Conservation (phyloP, 1,140 invertebrate genomes). For the Drosophila sechellia region DNA sequence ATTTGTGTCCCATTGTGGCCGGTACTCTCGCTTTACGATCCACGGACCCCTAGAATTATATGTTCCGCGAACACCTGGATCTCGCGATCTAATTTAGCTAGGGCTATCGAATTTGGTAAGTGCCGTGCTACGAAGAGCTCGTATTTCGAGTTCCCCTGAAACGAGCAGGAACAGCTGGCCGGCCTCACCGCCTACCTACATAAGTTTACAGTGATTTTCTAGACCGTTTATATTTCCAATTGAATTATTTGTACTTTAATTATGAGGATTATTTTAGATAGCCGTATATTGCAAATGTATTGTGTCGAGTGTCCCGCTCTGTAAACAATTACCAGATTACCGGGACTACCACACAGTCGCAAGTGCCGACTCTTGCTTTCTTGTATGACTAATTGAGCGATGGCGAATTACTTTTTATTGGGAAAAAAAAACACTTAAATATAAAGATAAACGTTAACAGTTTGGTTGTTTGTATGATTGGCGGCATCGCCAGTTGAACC, state of each 20-base stretch:
- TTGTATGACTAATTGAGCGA: slow-evolving; percentile 35
- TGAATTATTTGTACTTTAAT: neutral
- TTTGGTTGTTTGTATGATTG: slow-evolving; percentile 21
- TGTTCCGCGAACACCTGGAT: slow-evolving; percentile 1
- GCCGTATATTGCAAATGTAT: slow-evolving; percentile 2
- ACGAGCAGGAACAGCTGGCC: neutral
- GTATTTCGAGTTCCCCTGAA: neutral
- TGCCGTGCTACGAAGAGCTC: neutral
- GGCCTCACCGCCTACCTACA: no score
- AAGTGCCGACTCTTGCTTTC: slow-evolving; percentile 8
- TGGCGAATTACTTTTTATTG: slow-evolving; percentile 50
- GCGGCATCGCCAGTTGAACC: slow-evolving; percentile 10
- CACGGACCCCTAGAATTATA: neutral
- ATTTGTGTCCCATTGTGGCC: slow-evolving; percentile 14
- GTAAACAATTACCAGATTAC: neutral
- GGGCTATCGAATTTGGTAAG: slow-evolving; percentile 16
- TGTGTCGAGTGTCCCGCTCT: neutral
- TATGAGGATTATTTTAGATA: slow-evolving; percentile 5
- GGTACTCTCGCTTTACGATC: slow-evolving; percentile 14
- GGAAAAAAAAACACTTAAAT: slow-evolving; percentile 45
- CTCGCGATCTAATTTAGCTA: slow-evolving; percentile 13
- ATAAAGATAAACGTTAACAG: slow-evolving; percentile 29
- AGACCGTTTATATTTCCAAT: neutral
- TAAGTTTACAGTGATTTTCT: neutral
- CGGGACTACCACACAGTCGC: neutral